These are phyloP conservation scores for Cyprinodon tularosa DNA, from an alignment of 2,113 vertebrate genomes.

Conservation along the genomic window DNA sequence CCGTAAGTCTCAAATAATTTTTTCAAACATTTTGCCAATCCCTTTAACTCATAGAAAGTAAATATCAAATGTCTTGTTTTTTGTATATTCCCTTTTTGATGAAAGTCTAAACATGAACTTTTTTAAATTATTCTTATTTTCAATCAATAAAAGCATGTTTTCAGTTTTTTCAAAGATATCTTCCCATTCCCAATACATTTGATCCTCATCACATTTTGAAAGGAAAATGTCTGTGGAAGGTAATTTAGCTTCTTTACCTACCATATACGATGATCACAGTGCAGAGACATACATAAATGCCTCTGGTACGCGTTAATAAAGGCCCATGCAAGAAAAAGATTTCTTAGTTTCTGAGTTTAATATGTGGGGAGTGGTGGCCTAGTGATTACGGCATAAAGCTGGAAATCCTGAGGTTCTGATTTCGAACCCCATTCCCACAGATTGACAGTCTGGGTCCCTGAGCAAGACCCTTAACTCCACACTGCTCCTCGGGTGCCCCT, in stretches of 20 bases:
- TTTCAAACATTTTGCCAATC: not conserved
- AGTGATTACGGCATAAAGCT: too few species aligned
- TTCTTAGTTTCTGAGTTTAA: not conserved
- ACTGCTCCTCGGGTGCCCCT: too few species aligned
- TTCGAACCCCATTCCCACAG: too few species aligned
- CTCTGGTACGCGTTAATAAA: slow-evolving; percentile 3
- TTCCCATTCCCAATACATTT: not conserved
- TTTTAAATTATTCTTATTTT: not conserved
- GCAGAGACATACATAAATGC: slow-evolving; percentile 6
- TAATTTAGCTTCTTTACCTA: not conserved
- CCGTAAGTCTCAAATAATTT: too few species aligned
- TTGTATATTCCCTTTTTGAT: not conserved
- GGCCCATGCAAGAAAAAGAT: not conserved
- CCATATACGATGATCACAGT: not conserved
- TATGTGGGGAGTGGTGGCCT: too few species aligned
- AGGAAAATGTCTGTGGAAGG: slow-evolving; percentile 1
- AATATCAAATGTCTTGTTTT: not conserved
- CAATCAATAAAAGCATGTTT: not conserved
- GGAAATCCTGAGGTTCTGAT: too few species aligned
- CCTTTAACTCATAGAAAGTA: not conserved
- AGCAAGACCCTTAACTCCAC: too few species aligned
- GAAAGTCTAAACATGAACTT: not conserved
- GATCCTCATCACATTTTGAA: not conserved
- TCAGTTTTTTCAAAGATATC: slow-evolving; percentile 1
- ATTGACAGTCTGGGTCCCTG: too few species aligned